Percentiles rank a stretch among this genome's conserved stretches.
These are phyloP conservation scores for Hydrochoerus hydrochaeris DNA, from an alignment of 2,113 vertebrate genomes.

Conservation along the genomic window DNA sequence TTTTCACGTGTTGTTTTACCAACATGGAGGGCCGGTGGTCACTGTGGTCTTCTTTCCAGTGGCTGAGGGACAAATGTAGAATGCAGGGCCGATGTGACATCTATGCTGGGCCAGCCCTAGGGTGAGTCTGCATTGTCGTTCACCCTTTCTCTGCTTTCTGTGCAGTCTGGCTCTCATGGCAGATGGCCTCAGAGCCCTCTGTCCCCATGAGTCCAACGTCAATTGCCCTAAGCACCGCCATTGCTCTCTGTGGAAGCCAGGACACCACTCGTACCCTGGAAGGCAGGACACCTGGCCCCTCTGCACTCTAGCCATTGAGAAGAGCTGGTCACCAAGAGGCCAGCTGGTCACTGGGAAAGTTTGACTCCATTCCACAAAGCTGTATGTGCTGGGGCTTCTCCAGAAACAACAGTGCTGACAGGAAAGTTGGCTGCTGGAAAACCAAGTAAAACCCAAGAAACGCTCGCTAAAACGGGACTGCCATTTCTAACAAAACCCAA, in stretches of 20 bases:
- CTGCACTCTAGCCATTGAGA: background rate
- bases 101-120: background rate
- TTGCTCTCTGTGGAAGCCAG: background rate
- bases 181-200: background rate
- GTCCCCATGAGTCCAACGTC: background rate
- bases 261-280: background rate
- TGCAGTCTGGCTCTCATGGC: background rate
- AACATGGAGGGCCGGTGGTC: background rate
- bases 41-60: background rate
- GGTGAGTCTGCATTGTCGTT: background rate
- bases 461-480: rapidly evolving
- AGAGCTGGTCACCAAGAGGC: too few relatives aligned
- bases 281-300: background rate
- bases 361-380: rapidly evolving
- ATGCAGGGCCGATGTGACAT: background rate
- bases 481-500: rapidly evolving
- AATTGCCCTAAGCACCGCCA: background rate
- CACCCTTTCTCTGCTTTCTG: background rate
- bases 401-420: background rate
- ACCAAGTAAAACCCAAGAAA: background rate
- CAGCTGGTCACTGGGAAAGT: background rate
- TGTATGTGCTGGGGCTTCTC: too few relatives aligned
- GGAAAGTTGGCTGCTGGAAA: background rate
- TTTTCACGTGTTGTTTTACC: background rate
- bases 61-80: background rate